Evolutionary conservation across 1,140 invertebrate species (phyloP), one percentile per base, ranked within the genome.

Genomic region (Phortica variegata): DNA sequence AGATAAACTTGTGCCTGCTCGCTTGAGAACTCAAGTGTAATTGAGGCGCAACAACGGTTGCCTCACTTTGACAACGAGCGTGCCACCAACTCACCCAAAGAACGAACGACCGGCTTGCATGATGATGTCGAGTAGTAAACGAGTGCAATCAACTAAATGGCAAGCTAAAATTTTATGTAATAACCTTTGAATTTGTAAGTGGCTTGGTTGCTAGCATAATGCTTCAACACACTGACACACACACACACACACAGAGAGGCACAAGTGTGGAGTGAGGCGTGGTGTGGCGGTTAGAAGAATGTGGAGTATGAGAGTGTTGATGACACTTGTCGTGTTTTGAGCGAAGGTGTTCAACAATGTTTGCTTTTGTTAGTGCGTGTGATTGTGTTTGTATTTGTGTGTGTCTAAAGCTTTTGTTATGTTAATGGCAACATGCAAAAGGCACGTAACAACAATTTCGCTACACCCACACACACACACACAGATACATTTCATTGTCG

Each of bases 181-280:
- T 68, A 68, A 58, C 63, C 65, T 69, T 68, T 69, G 63, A 68
- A 68, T 68, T 63, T 63, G 51, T 58, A 68, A 68, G 63, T 66
- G 60, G 56, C 54, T 56, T 38, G 51, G 43, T n/a, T n/a, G n/a
- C n/a, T n/a, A n/a, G n/a, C n/a, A n/a, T n/a, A n/a, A n/a, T n/a
- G n/a, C n/a, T n/a, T n/a, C n/a, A n/a, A n/a, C n/a, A n/a, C n/a
- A n/a, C n/a, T n/a, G n/a, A n/a, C n/a, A n/a, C n/a, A n/a, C n/a
- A n/a, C n/a, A n/a, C n/a, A n/a, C n/a, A n/a, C n/a, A n/a, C 49
- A 47, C 46, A 44, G 43, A 47, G 36, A 37, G 23, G 10, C 23
- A 10, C 23, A 5, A 26, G 23, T 26, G 23, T 26, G 5, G 23
- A 26, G 23, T 26, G 23, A 26, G 10, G 23, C 23, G 5, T 26